Evolutionary conservation across 2,113 vertebrate species (phyloP), one percentile per base, ranked within the genome.

Genomic region (Chamaea fasciata): DNA sequence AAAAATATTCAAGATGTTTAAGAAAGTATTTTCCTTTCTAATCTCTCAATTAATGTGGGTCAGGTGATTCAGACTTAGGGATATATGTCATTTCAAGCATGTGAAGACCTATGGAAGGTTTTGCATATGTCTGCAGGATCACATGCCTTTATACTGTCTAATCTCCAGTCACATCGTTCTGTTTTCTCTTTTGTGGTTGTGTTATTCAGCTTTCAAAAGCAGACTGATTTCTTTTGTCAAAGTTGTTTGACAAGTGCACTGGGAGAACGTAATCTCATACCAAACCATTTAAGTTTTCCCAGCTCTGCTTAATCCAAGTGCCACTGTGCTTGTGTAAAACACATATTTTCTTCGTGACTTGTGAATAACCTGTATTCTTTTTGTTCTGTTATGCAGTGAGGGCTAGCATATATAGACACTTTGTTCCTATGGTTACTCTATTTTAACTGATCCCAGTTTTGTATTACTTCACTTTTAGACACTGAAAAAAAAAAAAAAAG

Each of bases 41-140:
- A 59, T 77, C 10, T 60, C 63, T 90, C 2, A 0, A 33, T 57
- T 67, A 67, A 46, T 63, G 26, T 85, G 33, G 9, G 49, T 53
- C 82, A 37, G 60, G 37, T 85, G 49, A 62, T 62, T 53, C 70
- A 89, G 74, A 63, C 46, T 62, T 65, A 44, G 15, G 6, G 41
- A 41, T 78, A 16, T 21, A 60, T 55, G 55, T 84, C 6, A 84
- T 91, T 87, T 91, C 44, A 77, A 89, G 57, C 49, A 65, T 87
- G 20, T 53, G 62, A 92, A 89, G 37, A 27, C 41, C 52, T 68
- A 6, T 44, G 41, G 70, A 69, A 84, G 49, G n/a, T 84, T 93
- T 92, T 92, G 84, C 84, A 53, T 83, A 46, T 73, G 65, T 89
- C 81, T 92, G 83, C 89, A 87, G 87, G 62, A 89, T 95, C 60